Base-by-base conservation (phyloP, 1,140 invertebrate species). In the Polyergus mexicanus region DNA sequence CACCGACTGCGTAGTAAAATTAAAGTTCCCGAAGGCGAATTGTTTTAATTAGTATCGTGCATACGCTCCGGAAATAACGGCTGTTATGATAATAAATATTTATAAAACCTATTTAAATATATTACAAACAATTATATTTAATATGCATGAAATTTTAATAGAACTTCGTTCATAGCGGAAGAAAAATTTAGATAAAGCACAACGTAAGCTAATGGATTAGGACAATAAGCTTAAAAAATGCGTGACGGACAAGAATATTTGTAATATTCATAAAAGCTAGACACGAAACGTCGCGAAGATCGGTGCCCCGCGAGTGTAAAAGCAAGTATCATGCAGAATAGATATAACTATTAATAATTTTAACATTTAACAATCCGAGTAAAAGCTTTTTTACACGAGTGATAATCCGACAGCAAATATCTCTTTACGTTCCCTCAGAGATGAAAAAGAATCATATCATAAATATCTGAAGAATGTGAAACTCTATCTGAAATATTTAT, bases 41-140 rank as follows among this genome's bases (percentile, higher is more conserved):
- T 84, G 56, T 84, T 84, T 84, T 84, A 74, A 72, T 75, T 84
- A 84, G 38, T 51, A 75, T 74, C 35, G 68, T 71, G 62, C 58
- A 72, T 72, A 35, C 54, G 28, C 41, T 25, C 7, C 69, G 54
- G 75, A 84, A 75, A 72, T 75, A 75, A 51, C 38, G 56, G 69
- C 69, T 2, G 69, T 66, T 60, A n/a, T 22, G 25, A 75, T 56
- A 62, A 84, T 80, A 35, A 69, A 69, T 80, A 80, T 80, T 80
- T 69, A 80, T 56, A 35, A 16, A 51, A 69, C 10, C 32, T n/a
- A 58, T 56, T 80, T 80, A 80, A 69, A 69, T 10, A 22, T 13
- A 16, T 22, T 22, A 69, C 56, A 54, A 41, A 47, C 28, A 16
- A 69, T 69, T 69, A 80, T 69, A 35, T 80, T 51, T 80, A 69